Evolutionary conservation across 2,797 vertebrate species (phyloP).

Genomic region (Thalassophryne amazonica): DNA sequence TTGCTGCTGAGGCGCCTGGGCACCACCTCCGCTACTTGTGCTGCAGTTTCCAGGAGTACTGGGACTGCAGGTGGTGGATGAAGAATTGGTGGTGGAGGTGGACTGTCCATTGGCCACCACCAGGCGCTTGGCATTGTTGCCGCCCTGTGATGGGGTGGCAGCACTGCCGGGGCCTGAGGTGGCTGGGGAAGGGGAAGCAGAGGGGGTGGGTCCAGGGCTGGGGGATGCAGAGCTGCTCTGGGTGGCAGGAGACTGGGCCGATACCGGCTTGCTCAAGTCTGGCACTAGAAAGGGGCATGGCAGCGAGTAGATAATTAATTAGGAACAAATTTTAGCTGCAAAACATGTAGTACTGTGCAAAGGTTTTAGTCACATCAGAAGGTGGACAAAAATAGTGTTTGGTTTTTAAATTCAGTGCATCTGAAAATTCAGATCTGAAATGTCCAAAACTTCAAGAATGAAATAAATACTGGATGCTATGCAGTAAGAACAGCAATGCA

Average conservation of each 20-base stretch:
- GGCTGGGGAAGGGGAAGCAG: conserved; percentile 83
- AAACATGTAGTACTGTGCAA: too few relatives aligned
- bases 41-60: conserved; percentile 64
- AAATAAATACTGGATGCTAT: neutral
- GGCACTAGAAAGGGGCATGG: conserved; percentile 81
- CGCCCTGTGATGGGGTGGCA: conserved; percentile 97
- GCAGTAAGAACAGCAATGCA: neutral
- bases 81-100: conserved; percentile 84
- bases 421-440: too few relatives aligned
- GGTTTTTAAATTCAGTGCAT: too few relatives aligned
- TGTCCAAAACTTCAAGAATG: too few relatives aligned
- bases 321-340: too few relatives aligned
- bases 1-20: conserved; percentile 81
- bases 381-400: too few relatives aligned
- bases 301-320: too few relatives aligned
- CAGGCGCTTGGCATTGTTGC: conserved; percentile 99
- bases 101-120: conserved; percentile 99
- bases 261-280: conserved; percentile 97
- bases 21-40: conserved; percentile 62
- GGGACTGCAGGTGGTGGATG: conserved; percentile 80
- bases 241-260: conserved; percentile 93
- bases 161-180: conserved; percentile 90
- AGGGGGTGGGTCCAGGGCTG: conserved; percentile 93
- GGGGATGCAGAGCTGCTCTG: conserved; percentile 92
- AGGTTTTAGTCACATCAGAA: too few relatives aligned